Conservation (phyloP, 2,113 vertebrate species). For the Callipepla squamata region DNA sequence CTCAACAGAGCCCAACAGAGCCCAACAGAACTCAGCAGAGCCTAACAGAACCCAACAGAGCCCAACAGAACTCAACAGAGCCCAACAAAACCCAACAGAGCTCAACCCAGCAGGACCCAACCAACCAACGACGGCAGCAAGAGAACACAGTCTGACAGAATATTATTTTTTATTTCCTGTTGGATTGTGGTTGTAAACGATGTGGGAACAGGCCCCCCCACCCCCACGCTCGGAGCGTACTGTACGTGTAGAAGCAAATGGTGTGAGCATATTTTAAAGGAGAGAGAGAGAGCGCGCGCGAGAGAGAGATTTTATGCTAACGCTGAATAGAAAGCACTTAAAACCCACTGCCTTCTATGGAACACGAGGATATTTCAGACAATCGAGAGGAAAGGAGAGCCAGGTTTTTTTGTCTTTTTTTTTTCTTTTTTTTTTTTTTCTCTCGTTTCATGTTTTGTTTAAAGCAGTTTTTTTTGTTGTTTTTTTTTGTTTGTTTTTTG, state of each 20-base stretch:
- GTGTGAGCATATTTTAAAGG: conserved; percentile 81
- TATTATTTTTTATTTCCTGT: conserved; percentile 85
- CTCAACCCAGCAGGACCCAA: too few species aligned
- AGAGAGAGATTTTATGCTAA: conserved; percentile 69
- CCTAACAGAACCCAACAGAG: too few species aligned
- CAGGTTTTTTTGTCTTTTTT: conserved; percentile 75
- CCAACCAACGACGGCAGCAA: neutral
- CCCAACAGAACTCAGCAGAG: too few species aligned
- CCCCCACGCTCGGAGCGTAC: conserved; percentile 71
- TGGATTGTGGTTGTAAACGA: conserved; percentile 83
- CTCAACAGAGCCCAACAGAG: too few species aligned
- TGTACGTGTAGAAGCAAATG: conserved; percentile 75
- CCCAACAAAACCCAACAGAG: too few species aligned
- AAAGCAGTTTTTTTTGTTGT: conserved; percentile 63
- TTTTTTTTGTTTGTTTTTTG: conserved; percentile 75
- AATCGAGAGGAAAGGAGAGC: conserved; percentile 87
- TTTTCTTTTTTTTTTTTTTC: conserved; percentile 52
- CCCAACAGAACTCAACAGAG: too few species aligned
- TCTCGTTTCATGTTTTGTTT: conserved; percentile 74
- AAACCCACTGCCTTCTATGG: conserved; percentile 75
- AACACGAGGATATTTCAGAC: conserved; percentile 82
- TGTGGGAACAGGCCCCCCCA: conserved; percentile 76
- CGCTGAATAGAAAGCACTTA: conserved; percentile 89
- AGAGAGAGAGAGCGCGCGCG: conserved; percentile 52
- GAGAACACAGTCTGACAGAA: conserved; percentile 81